A percentile compares a stretch with the other conserved stretches of the same genome.
These are phyloP conservation scores for Spatulosminthurus flaviceps DNA, from an alignment of 2,888 invertebrate genomes.

Conservation along the genomic window DNA sequence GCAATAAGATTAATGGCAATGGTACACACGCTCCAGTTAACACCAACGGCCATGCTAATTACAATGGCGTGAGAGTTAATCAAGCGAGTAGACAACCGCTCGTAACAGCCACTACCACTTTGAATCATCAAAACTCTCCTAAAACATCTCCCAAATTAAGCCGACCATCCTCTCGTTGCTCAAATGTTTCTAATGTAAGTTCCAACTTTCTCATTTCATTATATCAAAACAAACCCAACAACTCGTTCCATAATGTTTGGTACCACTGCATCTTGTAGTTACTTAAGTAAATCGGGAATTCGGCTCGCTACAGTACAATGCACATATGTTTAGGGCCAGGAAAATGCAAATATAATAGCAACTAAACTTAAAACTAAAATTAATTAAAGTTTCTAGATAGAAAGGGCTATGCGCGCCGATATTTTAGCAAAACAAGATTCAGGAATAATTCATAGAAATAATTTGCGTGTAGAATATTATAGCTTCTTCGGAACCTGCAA, in stretches of 20 bases:
- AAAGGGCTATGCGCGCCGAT: too few relatives aligned
- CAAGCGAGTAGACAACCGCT: slow-evolving; percentile 33
- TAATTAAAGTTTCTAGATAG: too few relatives aligned
- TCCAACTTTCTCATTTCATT: neutral
- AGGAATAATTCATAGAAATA: too few relatives aligned
- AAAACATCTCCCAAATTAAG: slow-evolving; percentile 68
- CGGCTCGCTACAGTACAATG: too few relatives aligned
- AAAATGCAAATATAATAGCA: too few relatives aligned
- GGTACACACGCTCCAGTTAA: neutral
- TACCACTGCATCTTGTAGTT: too few relatives aligned
- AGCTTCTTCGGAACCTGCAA: too few relatives aligned
- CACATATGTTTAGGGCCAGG: too few relatives aligned
- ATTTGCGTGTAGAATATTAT: too few relatives aligned
- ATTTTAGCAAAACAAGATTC: too few relatives aligned
- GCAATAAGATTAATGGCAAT: slow-evolving; percentile 25
- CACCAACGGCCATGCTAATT: neutral
- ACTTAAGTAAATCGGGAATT: too few relatives aligned
- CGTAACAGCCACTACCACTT: slow-evolving; percentile 15
- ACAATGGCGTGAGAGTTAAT: neutral
- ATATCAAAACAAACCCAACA: neutral
- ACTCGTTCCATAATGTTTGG: neutral
- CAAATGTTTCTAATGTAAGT: slow-evolving; percentile 68
- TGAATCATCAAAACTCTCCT: slow-evolving; percentile 41
- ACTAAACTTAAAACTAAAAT: too few relatives aligned
- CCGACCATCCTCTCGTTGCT: slow-evolving; percentile 69